These are phyloP conservation scores for Diabrotica undecimpunctata DNA, from an alignment of 1,140 invertebrate genomes.

Conservation along the genomic window DNA sequence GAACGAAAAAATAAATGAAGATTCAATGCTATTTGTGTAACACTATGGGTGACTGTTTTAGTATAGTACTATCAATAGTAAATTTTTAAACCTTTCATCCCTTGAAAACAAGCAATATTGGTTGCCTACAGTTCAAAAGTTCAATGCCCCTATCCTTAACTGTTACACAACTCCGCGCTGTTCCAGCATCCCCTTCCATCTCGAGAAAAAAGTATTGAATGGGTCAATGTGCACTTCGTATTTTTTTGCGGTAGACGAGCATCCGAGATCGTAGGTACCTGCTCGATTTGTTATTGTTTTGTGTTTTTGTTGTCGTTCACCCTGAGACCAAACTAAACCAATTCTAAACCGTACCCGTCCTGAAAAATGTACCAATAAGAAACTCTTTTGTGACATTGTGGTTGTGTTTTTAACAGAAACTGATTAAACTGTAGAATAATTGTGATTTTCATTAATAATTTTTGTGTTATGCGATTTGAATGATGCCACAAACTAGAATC, in stretches of 20 bases:
- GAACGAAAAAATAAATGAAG: too few species aligned
- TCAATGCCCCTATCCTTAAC: background rate
- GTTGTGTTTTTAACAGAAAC: background rate
- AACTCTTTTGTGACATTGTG: background rate
- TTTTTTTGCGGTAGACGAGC: conserved; percentile 1
- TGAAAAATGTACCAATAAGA: background rate
- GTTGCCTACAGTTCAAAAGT: background rate
- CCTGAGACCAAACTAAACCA: background rate
- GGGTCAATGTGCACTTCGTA: conserved; percentile 1
- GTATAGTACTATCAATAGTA: too few species aligned
- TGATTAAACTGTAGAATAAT: background rate
- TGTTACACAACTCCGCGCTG: background rate
- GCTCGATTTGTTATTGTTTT: conserved; percentile 2
- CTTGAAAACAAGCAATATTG: background rate
- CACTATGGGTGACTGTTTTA: too few species aligned
- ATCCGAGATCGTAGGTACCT: background rate
- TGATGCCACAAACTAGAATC: background rate
- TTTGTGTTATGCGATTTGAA: background rate
- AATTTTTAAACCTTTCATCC: too few species aligned
- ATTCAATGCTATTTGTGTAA: too few species aligned
- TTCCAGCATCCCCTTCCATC: background rate
- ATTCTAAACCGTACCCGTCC: background rate
- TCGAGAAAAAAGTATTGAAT: background rate
- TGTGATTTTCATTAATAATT: background rate
- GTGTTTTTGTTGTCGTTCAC: conserved; percentile 2